phyloP scores from a whole-genome alignment of 2,888 invertebrate species.

The Dorcus hopei region DNA sequence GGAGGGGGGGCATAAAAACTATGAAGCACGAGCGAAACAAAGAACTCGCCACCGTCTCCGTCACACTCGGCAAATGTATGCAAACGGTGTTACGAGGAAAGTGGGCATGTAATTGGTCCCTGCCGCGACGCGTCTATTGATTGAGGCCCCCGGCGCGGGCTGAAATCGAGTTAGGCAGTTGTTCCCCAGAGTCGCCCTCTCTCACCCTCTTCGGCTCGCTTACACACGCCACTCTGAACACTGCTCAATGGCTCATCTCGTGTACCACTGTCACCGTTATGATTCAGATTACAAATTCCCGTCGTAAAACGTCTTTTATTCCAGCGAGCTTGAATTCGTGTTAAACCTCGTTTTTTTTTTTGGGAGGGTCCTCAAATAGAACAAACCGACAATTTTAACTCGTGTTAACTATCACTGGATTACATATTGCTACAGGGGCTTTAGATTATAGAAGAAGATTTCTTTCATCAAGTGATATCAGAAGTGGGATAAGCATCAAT shows the following conservation, averaged over 20 bases:
- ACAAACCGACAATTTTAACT: no score
- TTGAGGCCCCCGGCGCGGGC: conserved; percentile 49
- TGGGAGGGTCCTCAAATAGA: no score
- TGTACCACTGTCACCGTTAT: conserved; percentile 24
- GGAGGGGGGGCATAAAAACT: conserved; percentile 11
- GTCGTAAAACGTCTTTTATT: no score
- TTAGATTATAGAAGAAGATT: no score
- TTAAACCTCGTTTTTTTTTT: no score
- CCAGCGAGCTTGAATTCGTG: no score
- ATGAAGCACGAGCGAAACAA: conserved; percentile 12
- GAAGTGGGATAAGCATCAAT: no score
- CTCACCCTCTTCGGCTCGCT: conserved; percentile 15
- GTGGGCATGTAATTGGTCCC: conserved; percentile 55
- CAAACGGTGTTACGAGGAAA: conserved; percentile 54
- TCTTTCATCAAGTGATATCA: no score
- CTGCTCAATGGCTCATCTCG: conserved; percentile 24
- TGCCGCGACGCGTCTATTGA: conserved; percentile 51
- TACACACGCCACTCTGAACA: conserved; percentile 23
- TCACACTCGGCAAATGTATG: conserved; percentile 47
- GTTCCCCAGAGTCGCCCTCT: conserved; percentile 33
- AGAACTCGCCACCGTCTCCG: conserved; percentile 15
- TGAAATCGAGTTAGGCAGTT: conserved; percentile 49
- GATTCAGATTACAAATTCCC: conserved; percentile 6
- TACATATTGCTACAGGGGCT: no score
- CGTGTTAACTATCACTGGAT: no score